Conservation (phyloP, 2,113 vertebrate species). For the Lucifuga dentata region DNA sequence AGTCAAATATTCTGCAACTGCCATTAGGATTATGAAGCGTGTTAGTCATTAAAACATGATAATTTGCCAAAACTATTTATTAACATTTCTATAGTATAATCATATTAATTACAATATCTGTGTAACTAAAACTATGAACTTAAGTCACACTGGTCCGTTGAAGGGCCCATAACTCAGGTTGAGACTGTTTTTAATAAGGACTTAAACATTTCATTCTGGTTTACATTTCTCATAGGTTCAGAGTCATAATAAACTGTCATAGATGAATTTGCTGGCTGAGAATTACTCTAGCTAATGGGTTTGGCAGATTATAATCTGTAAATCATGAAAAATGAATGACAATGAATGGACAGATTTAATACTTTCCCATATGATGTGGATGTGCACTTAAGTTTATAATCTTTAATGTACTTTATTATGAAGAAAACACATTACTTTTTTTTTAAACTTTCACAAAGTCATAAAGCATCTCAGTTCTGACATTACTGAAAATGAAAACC, state of each 20-base stretch:
- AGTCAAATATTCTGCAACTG: constrained; percentile 10
- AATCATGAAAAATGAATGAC: not conserved
- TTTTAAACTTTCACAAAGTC: not conserved
- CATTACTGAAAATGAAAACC: too few species aligned
- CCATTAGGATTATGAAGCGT: not conserved
- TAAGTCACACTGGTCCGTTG: constrained; percentile 19
- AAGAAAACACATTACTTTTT: not conserved
- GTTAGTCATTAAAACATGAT: constrained; percentile 42
- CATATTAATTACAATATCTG: not conserved
- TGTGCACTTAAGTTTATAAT: not conserved
- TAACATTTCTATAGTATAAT: constrained; percentile 27
- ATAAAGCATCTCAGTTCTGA: not conserved
- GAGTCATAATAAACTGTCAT: not conserved
- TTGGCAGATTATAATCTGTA: not conserved
- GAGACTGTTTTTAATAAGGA: not conserved
- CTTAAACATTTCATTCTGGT: not conserved
- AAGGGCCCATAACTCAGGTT: constrained; percentile 47
- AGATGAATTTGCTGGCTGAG: not conserved
- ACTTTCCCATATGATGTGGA: not conserved
- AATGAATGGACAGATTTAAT: not conserved
- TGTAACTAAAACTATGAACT: not conserved
- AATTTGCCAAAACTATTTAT: constrained; percentile 43
- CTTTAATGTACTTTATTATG: not conserved
- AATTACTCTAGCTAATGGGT: not conserved
- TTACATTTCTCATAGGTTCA: not conserved